phyloP scores from a whole-genome alignment of 2,113 vertebrate species.

The Motacilla alba region DNA sequence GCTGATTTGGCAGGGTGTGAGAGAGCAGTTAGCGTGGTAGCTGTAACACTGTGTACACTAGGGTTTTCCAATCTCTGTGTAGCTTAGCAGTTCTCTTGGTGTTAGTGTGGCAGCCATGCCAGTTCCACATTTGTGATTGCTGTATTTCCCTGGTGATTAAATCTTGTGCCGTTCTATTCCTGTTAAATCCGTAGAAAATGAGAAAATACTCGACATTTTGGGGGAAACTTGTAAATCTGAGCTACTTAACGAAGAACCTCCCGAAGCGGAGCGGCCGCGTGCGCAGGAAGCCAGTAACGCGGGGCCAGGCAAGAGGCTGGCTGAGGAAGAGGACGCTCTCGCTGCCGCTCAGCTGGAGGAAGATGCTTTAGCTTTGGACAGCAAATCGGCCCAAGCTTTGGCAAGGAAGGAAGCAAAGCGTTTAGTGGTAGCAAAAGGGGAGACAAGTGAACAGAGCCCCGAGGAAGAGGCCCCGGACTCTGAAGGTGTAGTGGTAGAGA shows the following conservation, averaged over 20 bases:
- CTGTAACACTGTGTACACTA: slow-evolving; percentile 44
- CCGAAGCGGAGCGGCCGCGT: slow-evolving; percentile 78
- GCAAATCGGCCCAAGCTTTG: slow-evolving; percentile 73
- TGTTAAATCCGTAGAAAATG: slow-evolving; percentile 99
- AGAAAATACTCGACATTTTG: slow-evolving; percentile 97
- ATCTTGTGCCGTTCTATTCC: slow-evolving; percentile 99
- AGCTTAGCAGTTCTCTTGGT: slow-evolving; percentile 82
- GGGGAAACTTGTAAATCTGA: slow-evolving; percentile 98
- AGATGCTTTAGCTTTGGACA: slow-evolving; percentile 82
- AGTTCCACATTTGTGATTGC: slow-evolving; percentile 95
- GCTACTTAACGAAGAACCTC: slow-evolving; percentile 89
- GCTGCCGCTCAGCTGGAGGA: slow-evolving; percentile 76
- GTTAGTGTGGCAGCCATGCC: slow-evolving; percentile 90
- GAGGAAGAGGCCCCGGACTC: slow-evolving; percentile 82
- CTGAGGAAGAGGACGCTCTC: slow-evolving; percentile 89
- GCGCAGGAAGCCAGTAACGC: slow-evolving; percentile 86
- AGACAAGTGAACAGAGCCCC: slow-evolving; percentile 76
- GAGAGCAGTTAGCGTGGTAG: slow-evolving; percentile 56
- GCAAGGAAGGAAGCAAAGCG: slow-evolving; percentile 79
- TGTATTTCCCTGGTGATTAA: slow-evolving; percentile 99
- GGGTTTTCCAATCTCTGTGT: slow-evolving; percentile 78
- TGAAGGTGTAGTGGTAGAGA: slow-evolving; percentile 80
- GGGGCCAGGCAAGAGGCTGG: slow-evolving; percentile 78
- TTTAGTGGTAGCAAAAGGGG: slow-evolving; percentile 81
- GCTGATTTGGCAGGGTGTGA: slow-evolving; percentile 29